Evolutionary conservation across 2,797 vertebrate genomes (phyloP).

Genomic region (Paramormyrops hopkinsi): DNA sequence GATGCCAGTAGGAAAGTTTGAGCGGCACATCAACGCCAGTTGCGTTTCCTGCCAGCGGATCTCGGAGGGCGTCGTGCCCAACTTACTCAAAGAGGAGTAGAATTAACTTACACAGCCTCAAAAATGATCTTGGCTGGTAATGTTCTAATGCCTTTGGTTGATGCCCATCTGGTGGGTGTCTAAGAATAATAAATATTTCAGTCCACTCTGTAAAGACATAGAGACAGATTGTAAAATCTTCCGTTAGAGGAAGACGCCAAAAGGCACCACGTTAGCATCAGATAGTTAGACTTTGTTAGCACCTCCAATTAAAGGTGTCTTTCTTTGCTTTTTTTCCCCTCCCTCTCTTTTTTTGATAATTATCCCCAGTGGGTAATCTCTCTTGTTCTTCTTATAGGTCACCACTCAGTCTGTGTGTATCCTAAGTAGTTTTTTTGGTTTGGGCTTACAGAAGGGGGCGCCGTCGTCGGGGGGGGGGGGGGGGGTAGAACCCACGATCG

Average conservation of each 20-base stretch:
- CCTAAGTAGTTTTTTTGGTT: not conserved
- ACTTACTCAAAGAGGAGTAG: not conserved
- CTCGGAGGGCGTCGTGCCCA: not conserved
- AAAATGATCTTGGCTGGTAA: conserved; percentile 7
- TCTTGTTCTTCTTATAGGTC: not conserved
- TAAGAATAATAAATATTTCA: not conserved
- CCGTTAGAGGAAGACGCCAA: not conserved
- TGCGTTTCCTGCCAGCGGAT: not conserved
- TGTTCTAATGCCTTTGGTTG: conserved; percentile 1
- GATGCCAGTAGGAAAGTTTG: conserved; percentile 22
- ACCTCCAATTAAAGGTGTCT: conserved; percentile 18
- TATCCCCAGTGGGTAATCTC: not conserved
- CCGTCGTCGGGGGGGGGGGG: not conserved
- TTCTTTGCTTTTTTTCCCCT: not conserved
- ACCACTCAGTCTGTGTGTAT: not conserved
- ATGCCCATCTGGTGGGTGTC: conserved; percentile 6
- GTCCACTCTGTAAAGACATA: not conserved
- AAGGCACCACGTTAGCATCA: not conserved
- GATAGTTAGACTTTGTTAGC: conserved; percentile 8
- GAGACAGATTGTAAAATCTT: not conserved
- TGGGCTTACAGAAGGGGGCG: not conserved
- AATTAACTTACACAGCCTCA: conserved; percentile 2
- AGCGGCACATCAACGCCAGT: not conserved
- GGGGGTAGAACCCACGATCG: no score
- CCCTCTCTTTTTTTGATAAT: not conserved